These are phyloP conservation scores for Nixonia krombeini DNA, from an alignment of 1,140 invertebrate genomes.

Conservation along the genomic window DNA sequence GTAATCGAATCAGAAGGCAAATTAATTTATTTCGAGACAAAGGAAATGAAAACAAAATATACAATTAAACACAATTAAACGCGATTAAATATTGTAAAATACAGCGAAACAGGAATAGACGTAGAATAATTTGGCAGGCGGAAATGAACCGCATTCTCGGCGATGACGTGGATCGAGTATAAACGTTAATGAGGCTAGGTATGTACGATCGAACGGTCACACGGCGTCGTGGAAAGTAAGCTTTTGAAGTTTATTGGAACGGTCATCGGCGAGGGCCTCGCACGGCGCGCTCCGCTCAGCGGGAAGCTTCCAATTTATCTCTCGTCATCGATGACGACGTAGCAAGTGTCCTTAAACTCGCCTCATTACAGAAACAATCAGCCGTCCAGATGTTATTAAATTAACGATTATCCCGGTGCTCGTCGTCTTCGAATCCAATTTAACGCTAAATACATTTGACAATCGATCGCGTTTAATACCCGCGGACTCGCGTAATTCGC, in stretches of 20 bases:
- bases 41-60: too few species aligned
- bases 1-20: too few species aligned
- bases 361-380: conserved; percentile 34
- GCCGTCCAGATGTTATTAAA: conserved; percentile 37
- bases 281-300: background rate
- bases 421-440: conserved; percentile 44
- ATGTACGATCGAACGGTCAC: too few species aligned
- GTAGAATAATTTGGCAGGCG: too few species aligned
- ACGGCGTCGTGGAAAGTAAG: background rate
- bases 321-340: background rate
- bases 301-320: conserved; percentile 1
- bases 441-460: conserved; percentile 47
- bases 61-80: too few species aligned
- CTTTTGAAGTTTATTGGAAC: conserved; percentile 1
- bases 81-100: too few species aligned
- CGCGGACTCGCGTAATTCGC: conserved; percentile 14
- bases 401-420: conserved; percentile 47
- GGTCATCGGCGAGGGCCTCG: background rate
- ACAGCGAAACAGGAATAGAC: too few species aligned
- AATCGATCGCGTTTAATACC: conserved; percentile 44
- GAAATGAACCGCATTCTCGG: too few species aligned
- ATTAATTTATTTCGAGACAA: too few species aligned
- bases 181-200: too few species aligned
- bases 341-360: conserved; percentile 5
- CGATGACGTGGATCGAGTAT: too few species aligned